Evolutionary conservation across 2,113 vertebrate genomes (phyloP).

Genomic region (Lutjanus erythropterus): DNA sequence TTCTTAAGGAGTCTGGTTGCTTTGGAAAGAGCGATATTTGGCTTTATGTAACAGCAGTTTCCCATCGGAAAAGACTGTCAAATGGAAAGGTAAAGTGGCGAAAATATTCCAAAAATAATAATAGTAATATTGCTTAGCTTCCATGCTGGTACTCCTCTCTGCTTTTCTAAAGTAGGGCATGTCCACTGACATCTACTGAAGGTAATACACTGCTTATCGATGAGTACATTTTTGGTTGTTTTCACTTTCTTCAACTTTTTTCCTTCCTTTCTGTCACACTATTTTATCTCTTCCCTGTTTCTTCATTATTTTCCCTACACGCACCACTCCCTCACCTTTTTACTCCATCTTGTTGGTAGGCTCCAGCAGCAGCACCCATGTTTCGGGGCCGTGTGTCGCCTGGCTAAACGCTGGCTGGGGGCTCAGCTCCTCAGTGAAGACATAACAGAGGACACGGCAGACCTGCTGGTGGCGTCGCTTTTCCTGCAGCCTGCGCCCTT

Average conservation of each 20-base stretch:
- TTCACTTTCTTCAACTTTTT: slow-evolving; percentile 1
- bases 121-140: no score
- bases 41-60: no score
- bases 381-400: slow-evolving; percentile 89
- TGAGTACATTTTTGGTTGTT: no score
- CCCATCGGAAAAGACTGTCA: no score
- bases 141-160: no score
- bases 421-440: slow-evolving; percentile 90
- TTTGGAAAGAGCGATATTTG: no score
- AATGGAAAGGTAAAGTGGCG: no score
- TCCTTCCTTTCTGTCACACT: not conserved
- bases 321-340: not conserved
- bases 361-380: slow-evolving; percentile 94
- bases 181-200: no score
- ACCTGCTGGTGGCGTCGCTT: slow-evolving; percentile 92
- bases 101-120: no score
- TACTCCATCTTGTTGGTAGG: slow-evolving; percentile 71
- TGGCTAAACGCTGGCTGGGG: slow-evolving; percentile 94
- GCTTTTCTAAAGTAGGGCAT: no score
- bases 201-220: no score
- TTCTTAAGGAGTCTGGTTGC: no score
- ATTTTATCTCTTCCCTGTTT: not conserved
- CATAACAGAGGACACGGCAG: slow-evolving; percentile 90
- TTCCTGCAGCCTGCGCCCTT: slow-evolving; percentile 93
- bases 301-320: not conserved